phyloP scores from a whole-genome alignment of 2,797 vertebrate genomes.

The Calcarius lapponicus region DNA sequence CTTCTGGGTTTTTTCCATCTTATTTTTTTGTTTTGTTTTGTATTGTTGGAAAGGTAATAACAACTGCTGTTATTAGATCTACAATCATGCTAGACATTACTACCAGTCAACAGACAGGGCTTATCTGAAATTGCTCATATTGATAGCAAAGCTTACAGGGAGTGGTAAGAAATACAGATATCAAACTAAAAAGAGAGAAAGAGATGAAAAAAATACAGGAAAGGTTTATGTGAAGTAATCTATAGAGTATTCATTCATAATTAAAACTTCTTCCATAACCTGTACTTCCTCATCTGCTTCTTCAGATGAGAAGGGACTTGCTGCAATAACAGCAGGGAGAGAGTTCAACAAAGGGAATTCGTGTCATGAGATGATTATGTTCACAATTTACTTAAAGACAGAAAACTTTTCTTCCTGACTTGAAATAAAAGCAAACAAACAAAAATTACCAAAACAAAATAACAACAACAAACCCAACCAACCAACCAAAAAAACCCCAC shows the following conservation, averaged over 20 bases:
- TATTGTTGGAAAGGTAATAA: neutral
- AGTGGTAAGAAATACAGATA: conserved; percentile 3
- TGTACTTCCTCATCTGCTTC: neutral
- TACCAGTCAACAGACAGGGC: neutral
- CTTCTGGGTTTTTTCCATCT: neutral
- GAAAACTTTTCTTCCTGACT: neutral
- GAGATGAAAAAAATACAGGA: neutral
- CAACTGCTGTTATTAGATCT: neutral
- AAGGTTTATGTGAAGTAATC: neutral
- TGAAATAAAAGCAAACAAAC: neutral
- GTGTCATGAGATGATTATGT: neutral
- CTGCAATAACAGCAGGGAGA: neutral
- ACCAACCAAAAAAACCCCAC: neutral
- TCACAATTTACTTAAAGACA: neutral
- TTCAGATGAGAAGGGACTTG: neutral
- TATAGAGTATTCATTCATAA: neutral
- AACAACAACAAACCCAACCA: neutral
- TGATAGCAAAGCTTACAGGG: conserved; percentile 14
- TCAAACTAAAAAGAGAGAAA: neutral
- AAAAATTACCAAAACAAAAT: neutral
- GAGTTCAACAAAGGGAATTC: neutral
- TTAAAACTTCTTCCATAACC: neutral
- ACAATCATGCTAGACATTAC: conserved; percentile 15
- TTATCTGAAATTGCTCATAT: conserved; percentile 52
- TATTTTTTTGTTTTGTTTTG: neutral